Conservation (phyloP, 2,113 vertebrate genomes). For the Silurus meridionalis region DNA sequence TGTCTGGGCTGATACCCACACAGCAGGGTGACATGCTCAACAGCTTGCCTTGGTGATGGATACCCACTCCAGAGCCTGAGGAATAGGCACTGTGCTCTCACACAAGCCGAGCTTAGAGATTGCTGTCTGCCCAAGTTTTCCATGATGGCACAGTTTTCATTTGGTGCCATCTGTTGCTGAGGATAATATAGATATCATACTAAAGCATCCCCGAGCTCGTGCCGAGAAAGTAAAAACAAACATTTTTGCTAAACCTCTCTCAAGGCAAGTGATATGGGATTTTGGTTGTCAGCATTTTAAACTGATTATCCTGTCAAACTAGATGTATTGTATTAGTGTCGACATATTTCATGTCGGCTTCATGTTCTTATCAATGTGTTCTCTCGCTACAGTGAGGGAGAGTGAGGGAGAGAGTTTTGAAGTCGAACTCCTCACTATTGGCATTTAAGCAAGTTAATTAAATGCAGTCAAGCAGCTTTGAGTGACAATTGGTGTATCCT, state of each 20-base stretch:
- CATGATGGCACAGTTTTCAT: constrained; percentile 35
- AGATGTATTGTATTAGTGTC: constrained; percentile 27
- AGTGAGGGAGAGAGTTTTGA: not conserved
- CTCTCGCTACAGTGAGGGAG: not conserved
- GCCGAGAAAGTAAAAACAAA: constrained; percentile 22
- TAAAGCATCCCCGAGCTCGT: constrained; percentile 3
- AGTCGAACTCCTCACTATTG: constrained; percentile 10
- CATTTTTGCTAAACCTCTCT: constrained; percentile 29
- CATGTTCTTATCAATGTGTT: not conserved
- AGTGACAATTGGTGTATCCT: constrained; percentile 54
- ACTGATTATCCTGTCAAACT: constrained; percentile 46
- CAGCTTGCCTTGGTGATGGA: constrained; percentile 52
- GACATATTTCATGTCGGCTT: constrained; percentile 16
- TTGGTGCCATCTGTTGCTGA: constrained; percentile 53
- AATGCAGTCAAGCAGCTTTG: constrained; percentile 40
- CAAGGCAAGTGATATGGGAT: constrained; percentile 14
- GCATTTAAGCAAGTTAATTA: constrained; percentile 54
- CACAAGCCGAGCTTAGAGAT: constrained; percentile 32
- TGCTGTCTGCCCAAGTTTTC: constrained; percentile 34
- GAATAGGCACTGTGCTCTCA: not conserved
- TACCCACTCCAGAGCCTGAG: constrained; percentile 25
- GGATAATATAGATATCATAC: constrained; percentile 53
- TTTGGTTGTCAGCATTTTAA: constrained; percentile 34
- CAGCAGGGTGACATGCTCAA: constrained; percentile 31
- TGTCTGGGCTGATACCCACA: not conserved